Evolutionary conservation across 2,797 vertebrate genomes (phyloP).

Genomic region (Acanthurus lineatus): DNA sequence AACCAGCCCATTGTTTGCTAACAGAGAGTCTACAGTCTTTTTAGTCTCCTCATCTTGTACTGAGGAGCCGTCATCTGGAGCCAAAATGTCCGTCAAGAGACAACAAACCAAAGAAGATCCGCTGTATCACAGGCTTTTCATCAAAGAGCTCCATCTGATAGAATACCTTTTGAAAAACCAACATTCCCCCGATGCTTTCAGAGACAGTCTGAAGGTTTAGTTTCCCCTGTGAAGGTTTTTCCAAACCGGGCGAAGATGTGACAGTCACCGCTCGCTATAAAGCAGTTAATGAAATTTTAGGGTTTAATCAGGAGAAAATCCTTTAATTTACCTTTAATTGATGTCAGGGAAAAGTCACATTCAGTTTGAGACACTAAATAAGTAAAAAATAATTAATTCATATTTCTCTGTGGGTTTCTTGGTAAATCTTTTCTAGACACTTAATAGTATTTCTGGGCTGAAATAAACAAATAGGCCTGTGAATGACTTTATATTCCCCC

Average conservation of each 20-base stretch:
- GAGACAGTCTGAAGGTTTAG: constrained; percentile 33
- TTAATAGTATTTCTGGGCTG: constrained; percentile 29
- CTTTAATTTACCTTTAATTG: constrained; percentile 64
- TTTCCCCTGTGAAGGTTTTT: constrained; percentile 28
- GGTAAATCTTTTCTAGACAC: constrained; percentile 26
- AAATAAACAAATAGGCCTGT: constrained; percentile 36
- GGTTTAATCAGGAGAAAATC: constrained; percentile 80
- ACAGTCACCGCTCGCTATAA: constrained; percentile 43
- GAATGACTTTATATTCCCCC: constrained; percentile 17
- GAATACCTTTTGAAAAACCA: constrained; percentile 54
- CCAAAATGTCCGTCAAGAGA: constrained; percentile 89
- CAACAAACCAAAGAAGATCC: constrained; percentile 83
- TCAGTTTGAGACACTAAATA: constrained; percentile 79
- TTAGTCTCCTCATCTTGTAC: constrained; percentile 85
- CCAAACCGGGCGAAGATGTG: constrained; percentile 44
- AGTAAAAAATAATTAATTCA: not conserved
- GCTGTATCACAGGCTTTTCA: constrained; percentile 76
- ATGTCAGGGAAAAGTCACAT: constrained; percentile 77
- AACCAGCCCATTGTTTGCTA: constrained; percentile 87
- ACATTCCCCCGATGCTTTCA: constrained; percentile 40
- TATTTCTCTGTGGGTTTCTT: not conserved
- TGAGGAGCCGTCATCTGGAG: constrained; percentile 87
- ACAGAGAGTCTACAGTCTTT: constrained; percentile 86
- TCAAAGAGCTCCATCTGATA: constrained; percentile 38
- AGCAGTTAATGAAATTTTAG: constrained; percentile 81